Conservation (phyloP, 2,113 vertebrate species). For the Rana temporaria region DNA sequence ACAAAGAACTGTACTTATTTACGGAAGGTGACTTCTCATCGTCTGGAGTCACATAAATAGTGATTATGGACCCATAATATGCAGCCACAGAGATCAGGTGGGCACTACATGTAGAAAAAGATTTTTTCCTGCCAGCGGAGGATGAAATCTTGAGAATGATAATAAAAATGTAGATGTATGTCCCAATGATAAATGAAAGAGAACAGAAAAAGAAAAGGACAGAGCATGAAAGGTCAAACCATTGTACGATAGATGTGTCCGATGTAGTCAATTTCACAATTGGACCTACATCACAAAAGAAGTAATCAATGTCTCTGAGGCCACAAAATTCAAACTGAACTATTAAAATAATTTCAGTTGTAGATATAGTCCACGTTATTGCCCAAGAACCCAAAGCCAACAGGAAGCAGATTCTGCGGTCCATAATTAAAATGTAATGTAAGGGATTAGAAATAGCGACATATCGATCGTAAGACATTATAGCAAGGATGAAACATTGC, state of each 20-base stretch:
- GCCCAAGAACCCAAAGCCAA: conserved; percentile 4
- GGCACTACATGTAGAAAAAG: conserved; percentile 40
- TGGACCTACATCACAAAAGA: conserved; percentile 33
- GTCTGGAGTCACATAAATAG: conserved; percentile 21
- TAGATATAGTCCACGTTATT: background rate
- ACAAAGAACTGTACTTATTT: conserved; percentile 21
- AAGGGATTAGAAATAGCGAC: conserved; percentile 35
- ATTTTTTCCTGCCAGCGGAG: background rate
- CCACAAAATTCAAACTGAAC: conserved; percentile 25
- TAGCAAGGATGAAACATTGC: conserved; percentile 17
- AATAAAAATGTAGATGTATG: conserved; percentile 14
- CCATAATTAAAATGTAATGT: conserved; percentile 28
- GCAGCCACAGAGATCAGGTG: conserved; percentile 11
- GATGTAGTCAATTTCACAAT: background rate
- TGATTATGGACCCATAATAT: conserved; percentile 25
- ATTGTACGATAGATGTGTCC: background rate
- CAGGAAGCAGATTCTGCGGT: background rate
- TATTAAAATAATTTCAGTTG: background rate
- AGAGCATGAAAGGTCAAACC: background rate
- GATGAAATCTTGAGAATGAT: conserved; percentile 24
- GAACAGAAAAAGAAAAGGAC: background rate
- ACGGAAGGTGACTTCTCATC: background rate
- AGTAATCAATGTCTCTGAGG: conserved; percentile 13
- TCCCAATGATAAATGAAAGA: conserved; percentile 17
- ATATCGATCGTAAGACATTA: conserved; percentile 45